These are phyloP conservation scores for Drosophila meridionalis DNA, from an alignment of 2,888 invertebrate species.

Conservation along the genomic window DNA sequence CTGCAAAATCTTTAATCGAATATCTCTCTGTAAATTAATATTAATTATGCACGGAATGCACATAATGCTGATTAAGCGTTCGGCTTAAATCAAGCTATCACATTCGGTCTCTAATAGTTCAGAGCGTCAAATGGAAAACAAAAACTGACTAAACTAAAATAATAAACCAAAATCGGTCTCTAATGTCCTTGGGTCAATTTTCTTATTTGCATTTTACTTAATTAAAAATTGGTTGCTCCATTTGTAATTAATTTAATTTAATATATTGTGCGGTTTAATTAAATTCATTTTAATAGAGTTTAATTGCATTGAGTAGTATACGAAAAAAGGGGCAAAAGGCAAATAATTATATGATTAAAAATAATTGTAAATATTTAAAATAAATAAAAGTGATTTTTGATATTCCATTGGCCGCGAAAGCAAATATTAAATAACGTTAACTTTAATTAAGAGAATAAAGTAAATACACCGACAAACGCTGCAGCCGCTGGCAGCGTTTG, in stretches of 20 bases:
- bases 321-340: neutral
- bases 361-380: slow-evolving; percentile 10
- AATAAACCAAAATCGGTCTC: neutral
- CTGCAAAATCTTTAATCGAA: slow-evolving; percentile 12
- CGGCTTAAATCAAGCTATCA: neutral
- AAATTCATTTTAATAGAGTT: neutral
- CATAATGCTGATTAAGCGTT: neutral
- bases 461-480: neutral
- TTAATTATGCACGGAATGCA: slow-evolving; percentile 1
- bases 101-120: neutral
- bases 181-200: neutral
- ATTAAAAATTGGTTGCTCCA: neutral
- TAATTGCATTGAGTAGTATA: neutral
- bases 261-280: too few species aligned
- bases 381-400: slow-evolving; percentile 13
- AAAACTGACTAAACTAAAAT: neutral
- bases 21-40: slow-evolving; percentile 25
- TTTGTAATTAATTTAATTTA: neutral
- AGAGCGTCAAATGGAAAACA: neutral
- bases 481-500: neutral
- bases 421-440: slow-evolving; percentile 4
- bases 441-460: slow-evolving; percentile 14
- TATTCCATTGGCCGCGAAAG: neutral
- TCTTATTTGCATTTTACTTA: neutral
- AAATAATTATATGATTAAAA: neutral